Evolutionary conservation across 2,113 vertebrate genomes (phyloP).

Genomic region (Tetrao urogallus): DNA sequence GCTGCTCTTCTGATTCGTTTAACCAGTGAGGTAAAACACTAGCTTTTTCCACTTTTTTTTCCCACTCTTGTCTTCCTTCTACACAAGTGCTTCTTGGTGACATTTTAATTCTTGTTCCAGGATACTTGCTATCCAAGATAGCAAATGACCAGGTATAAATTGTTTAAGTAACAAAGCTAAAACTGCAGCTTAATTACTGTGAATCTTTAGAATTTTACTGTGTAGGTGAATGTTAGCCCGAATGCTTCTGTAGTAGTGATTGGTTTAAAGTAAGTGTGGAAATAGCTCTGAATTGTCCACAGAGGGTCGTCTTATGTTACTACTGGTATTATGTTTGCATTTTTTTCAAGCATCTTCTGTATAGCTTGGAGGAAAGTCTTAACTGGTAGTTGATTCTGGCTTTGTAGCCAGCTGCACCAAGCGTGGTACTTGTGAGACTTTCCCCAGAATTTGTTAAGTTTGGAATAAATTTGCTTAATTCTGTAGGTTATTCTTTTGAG

Average conservation of each 20-base stretch:
- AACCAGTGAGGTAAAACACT: constrained; percentile 91
- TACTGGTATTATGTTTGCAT: neutral
- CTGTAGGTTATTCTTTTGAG: neutral
- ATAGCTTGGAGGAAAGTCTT: neutral
- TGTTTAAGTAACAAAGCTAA: neutral
- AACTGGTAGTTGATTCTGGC: neutral
- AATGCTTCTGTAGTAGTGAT: neutral
- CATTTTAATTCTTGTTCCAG: neutral
- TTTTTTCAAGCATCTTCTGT: neutral
- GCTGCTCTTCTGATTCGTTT: constrained; percentile 96
- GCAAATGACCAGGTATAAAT: neutral
- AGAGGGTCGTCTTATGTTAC: neutral
- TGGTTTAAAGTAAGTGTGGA: neutral
- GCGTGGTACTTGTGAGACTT: neutral
- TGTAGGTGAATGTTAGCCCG: neutral
- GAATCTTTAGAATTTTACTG: neutral
- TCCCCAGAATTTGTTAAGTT: neutral
- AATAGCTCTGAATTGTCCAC: neutral
- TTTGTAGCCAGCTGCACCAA: neutral
- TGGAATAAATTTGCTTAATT: neutral
- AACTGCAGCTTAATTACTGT: neutral
- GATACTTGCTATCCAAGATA: neutral
- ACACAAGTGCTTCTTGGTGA: neutral
- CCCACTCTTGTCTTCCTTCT: neutral
- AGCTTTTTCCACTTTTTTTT: neutral